phyloP scores from a whole-genome alignment of 2,888 invertebrate species.

The Lasioglossum vierecki region DNA sequence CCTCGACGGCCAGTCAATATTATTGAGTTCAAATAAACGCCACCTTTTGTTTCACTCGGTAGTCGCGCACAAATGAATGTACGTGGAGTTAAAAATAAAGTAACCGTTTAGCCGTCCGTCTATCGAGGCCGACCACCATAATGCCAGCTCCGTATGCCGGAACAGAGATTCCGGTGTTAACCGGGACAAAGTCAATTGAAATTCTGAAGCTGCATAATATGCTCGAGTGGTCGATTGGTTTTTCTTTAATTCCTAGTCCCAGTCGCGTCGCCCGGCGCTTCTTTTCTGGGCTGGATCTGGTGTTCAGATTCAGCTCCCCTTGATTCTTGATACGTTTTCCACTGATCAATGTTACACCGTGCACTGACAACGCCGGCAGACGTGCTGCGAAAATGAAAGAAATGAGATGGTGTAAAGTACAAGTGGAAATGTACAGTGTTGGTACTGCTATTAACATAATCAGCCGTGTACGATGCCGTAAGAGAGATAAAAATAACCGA shows the following conservation, averaged over 20 bases:
- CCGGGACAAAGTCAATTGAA: constrained; percentile 62
- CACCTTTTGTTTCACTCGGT: constrained; percentile 54
- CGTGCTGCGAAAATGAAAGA: background rate
- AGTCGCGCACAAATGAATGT: constrained; percentile 46
- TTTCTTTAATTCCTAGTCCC: constrained; percentile 54
- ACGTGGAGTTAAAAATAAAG: constrained; percentile 69
- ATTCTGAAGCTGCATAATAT: constrained; percentile 53
- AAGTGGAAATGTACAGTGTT: background rate
- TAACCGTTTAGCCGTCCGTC: constrained; percentile 62
- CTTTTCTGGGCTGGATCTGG: constrained; percentile 27
- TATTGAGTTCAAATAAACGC: constrained; percentile 64
- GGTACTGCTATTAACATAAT: background rate
- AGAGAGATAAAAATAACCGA: background rate
- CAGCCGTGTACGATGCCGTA: background rate
- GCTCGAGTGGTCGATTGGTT: constrained; percentile 46
- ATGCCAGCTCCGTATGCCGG: constrained; percentile 46
- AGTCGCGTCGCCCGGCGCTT: constrained; percentile 3
- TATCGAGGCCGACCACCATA: constrained; percentile 61
- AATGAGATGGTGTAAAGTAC: background rate
- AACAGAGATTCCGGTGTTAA: constrained; percentile 59
- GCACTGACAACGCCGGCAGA: background rate
- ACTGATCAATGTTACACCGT: background rate
- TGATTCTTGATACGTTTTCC: background rate
- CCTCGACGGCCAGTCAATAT: constrained; percentile 57
- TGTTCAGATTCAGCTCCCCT: background rate